A percentile compares a stretch with the other conserved stretches of the same genome.
These are phyloP conservation scores for Lagria hirta DNA, from an alignment of 2,888 invertebrate species.

Conservation along the genomic window DNA sequence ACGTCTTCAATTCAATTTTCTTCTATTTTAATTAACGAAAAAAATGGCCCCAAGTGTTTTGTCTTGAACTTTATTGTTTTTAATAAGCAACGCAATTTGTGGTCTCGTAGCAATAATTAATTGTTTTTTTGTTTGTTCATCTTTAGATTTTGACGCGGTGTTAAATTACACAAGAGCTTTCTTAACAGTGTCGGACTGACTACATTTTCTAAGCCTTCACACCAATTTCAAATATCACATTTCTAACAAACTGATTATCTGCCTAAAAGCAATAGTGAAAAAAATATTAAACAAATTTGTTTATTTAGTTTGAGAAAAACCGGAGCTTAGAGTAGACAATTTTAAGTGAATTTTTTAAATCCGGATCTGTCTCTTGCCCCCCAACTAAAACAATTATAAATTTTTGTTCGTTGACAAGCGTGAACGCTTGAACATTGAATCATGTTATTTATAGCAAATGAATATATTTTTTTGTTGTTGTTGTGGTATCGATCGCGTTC, in stretches of 20 bases:
- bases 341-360: too few species aligned
- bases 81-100: slow-evolving; percentile 9
- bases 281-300: too few species aligned
- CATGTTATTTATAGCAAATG: slow-evolving; percentile 12
- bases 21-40: slow-evolving; percentile 25
- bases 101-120: background rate
- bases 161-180: slow-evolving; percentile 8
- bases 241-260: too few species aligned
- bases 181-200: too few species aligned
- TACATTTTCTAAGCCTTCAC: too few species aligned
- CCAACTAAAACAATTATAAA: slow-evolving; percentile 18
- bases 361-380: too few species aligned
- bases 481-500: too few species aligned
- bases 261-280: too few species aligned
- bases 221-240: too few species aligned
- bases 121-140: slow-evolving; percentile 8
- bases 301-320: too few species aligned
- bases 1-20: slow-evolving; percentile 24
- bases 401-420: slow-evolving; percentile 10
- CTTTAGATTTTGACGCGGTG: slow-evolving; percentile 3
- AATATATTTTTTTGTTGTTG: too few species aligned
- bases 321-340: too few species aligned
- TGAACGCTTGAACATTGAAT: slow-evolving; percentile 4
- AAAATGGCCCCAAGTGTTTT: slow-evolving; percentile 12
- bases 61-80: slow-evolving; percentile 13